These are phyloP conservation scores for Steinernema hermaphroditum DNA, from an alignment of 2,888 invertebrate genomes.

Conservation along the genomic window DNA sequence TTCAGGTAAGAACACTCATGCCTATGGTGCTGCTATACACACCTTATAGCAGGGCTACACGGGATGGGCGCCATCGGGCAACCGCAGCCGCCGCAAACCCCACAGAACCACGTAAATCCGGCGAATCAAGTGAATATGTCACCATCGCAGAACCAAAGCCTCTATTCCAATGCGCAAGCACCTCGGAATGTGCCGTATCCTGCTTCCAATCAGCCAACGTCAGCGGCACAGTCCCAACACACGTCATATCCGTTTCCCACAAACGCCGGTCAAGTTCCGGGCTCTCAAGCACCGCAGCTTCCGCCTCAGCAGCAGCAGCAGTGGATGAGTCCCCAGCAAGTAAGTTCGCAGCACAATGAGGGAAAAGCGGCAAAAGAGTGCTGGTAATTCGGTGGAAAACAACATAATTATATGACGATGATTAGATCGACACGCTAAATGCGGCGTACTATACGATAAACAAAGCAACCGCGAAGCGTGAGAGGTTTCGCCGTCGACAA, in stretches of 20 bases:
- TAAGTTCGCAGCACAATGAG: background rate
- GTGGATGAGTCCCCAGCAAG: conserved; percentile 19
- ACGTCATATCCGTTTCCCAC: conserved; percentile 11
- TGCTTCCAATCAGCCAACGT: background rate
- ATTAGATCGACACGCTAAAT: too few species aligned
- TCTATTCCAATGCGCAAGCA: background rate
- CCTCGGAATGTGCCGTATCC: conserved; percentile 13
- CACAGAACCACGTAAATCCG: conserved; percentile 5
- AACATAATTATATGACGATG: too few species aligned
- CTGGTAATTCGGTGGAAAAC: too few species aligned
- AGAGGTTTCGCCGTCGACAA: too few species aligned
- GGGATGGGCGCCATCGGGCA: conserved; percentile 8
- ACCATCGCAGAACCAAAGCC: background rate
- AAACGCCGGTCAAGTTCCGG: conserved; percentile 5
- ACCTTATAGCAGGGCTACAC: background rate
- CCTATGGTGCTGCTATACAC: too few species aligned
- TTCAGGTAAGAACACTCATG: background rate
- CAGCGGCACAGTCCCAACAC: background rate
- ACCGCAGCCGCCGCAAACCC: conserved; percentile 23
- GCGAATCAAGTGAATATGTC: conserved; percentile 19
- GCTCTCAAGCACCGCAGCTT: background rate
- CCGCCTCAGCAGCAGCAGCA: conserved; percentile 12
- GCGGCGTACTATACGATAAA: too few species aligned
- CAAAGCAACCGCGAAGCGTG: too few species aligned
- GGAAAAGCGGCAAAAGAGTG: too few species aligned